A percentile compares a stretch with the other conserved stretches of the same genome.
phyloP scores from a whole-genome alignment of 1,140 invertebrate genomes.

The Listronotus oregonensis region DNA sequence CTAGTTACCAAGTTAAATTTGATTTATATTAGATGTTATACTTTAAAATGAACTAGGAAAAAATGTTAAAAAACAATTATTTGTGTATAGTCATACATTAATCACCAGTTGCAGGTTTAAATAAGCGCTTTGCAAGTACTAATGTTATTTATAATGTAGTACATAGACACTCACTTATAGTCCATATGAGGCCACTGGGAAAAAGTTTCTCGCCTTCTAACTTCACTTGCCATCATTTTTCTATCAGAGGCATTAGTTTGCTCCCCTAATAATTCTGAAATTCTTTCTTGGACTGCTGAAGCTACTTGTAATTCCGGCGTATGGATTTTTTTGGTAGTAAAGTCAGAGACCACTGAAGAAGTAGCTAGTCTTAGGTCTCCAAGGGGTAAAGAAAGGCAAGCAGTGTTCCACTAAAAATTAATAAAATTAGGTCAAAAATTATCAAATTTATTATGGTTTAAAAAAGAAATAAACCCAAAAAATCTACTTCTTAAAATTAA shows the following conservation, averaged over 20 bases:
- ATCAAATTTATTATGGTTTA: neutral
- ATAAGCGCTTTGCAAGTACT: too few relatives aligned
- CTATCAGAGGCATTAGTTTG: conserved; percentile 65
- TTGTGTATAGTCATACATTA: too few relatives aligned
- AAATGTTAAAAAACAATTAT: too few relatives aligned
- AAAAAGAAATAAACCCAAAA: too few relatives aligned
- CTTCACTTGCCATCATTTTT: conserved; percentile 88
- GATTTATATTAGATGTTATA: too few relatives aligned
- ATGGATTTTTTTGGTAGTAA: conserved; percentile 80
- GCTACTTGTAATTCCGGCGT: conserved; percentile 85
- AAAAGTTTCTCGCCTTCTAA: conserved; percentile 86
- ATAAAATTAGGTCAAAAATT: neutral
- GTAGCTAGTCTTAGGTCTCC: conserved; percentile 78
- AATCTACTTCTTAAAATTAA: too few relatives aligned
- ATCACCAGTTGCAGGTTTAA: too few relatives aligned
- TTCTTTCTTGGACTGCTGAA: conserved; percentile 83
- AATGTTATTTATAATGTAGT: too few relatives aligned
- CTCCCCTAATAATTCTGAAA: conserved; percentile 74
- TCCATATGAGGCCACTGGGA: conserved; percentile 95
- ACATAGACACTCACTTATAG: conserved; percentile 74
- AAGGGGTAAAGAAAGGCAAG: conserved; percentile 80
- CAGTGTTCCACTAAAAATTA: conserved; percentile 83
- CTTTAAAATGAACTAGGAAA: too few relatives aligned
- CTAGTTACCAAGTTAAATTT: too few relatives aligned
- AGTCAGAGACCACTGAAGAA: conserved; percentile 76